A percentile compares a stretch with the other conserved stretches of the same genome.
phyloP scores from a whole-genome alignment of 2,888 invertebrate species.

The Rotaria macrura region DNA sequence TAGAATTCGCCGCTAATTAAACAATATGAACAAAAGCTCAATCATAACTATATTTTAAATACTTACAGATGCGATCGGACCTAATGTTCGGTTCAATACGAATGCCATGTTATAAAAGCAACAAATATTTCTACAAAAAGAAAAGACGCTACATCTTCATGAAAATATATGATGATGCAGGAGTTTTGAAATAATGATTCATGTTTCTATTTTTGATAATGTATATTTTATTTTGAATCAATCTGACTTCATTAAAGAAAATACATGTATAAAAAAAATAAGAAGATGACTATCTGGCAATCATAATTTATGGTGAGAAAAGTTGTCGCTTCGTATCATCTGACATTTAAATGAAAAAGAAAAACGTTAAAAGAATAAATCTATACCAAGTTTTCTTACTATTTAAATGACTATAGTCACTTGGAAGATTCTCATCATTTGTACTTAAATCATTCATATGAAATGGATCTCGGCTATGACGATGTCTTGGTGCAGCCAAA shows the following conservation, averaged over 20 bases:
- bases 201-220: background rate
- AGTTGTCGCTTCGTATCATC: background rate
- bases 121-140: background rate
- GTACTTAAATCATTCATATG: background rate
- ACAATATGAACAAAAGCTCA: background rate
- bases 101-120: background rate
- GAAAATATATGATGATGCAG: too few relatives aligned
- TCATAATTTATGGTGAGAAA: background rate
- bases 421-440: background rate
- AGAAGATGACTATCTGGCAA: background rate
- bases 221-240: background rate
- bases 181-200: background rate
- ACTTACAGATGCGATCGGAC: background rate
- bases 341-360: background rate
- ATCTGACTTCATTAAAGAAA: background rate
- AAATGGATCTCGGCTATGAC: slow-evolving; percentile 1
- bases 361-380: background rate
- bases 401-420: background rate
- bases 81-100: background rate
- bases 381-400: background rate
- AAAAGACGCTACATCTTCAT: background rate
- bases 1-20: background rate
- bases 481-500: background rate
- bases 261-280: background rate
- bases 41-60: background rate